Base-by-base conservation (phyloP, 2,797 vertebrate genomes). In the Pogonophryne albipinna region DNA sequence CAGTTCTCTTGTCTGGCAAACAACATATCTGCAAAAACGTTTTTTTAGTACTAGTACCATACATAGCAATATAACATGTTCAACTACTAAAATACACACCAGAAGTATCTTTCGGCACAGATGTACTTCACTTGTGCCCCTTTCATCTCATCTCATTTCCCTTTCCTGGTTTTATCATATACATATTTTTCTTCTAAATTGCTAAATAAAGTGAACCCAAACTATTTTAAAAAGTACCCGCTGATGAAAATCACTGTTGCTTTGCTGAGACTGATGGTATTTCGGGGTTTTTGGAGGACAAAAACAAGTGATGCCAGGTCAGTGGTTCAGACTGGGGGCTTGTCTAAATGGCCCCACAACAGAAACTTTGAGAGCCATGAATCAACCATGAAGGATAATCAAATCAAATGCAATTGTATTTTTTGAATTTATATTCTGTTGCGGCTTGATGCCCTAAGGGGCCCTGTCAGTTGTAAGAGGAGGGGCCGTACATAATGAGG, bases 311-410 rank as follows among this genome's bases (percentile, higher is more conserved):
- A 82, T 64, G 62, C 7, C 69, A 87, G 79, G 86, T 87, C 88
- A 61, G 80, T 86, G 81, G 89, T 83, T 91, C 82, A 78, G 75
- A 53, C 57, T 88, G 82, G 84, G 42, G 75, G 83, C 80, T 85
- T 83, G 76, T 88, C 66, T 87, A 84, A 90, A 89, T 38, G 60
- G 74, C 76, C 68, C 74, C 73, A 78, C 49, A 85, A 87, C 83
- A 87, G 84, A 88, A 80, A 80, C 88, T 87, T 83, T 64, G 47
- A 82, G 80, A 75, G 74, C 83, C 89, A 90, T 90, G 90, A 92
- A 91, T 93, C 90, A 93, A 88, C 90, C 91, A 92, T 92, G 92
- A 92, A 93, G 85, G 82, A 92, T 93, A 92, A 93, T 94, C 91
- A 92, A 93, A 94, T 93, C 85, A 92, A 89, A 93, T 93, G 92